A percentile compares a stretch with the other conserved stretches of the same genome.
Evolutionary conservation across 2,888 invertebrate genomes (phyloP).

Genomic region (Charanyca ferruginea): DNA sequence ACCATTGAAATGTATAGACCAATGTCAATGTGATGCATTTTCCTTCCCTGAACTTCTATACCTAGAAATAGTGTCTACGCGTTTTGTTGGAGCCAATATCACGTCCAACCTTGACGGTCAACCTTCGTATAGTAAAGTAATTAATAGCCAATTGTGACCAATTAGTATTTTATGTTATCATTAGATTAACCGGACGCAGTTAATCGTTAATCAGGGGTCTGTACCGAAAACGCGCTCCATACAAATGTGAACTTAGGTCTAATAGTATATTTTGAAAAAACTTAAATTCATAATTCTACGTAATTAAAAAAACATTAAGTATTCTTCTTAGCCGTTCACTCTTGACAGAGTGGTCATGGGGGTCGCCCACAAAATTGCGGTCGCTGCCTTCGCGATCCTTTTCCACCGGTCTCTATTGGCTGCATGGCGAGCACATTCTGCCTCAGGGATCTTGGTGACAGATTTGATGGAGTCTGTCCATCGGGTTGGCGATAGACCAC

Average conservation of each 20-base stretch:
- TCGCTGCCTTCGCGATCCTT: too few relatives aligned
- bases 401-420: too few relatives aligned
- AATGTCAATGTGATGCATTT: slow-evolving; percentile 57
- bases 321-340: too few relatives aligned
- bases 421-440: too few relatives aligned
- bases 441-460: too few relatives aligned
- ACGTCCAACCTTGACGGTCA: slow-evolving; percentile 52
- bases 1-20: slow-evolving; percentile 47
- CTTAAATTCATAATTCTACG: too few relatives aligned
- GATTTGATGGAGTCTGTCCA: too few relatives aligned
- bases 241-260: background rate
- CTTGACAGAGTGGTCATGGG: too few relatives aligned
- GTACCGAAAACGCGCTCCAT: background rate
- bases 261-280: too few relatives aligned
- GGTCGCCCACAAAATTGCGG: too few relatives aligned
- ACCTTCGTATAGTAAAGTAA: slow-evolving; percentile 36
- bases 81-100: slow-evolving; percentile 36
- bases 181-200: slow-evolving; percentile 31
- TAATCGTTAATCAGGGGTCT: slow-evolving; percentile 31
- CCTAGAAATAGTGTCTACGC: slow-evolving; percentile 22
- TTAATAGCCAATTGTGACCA: slow-evolving; percentile 53
- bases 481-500: too few relatives aligned
- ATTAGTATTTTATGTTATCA: slow-evolving; percentile 41
- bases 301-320: too few relatives aligned
- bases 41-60: slow-evolving; percentile 55